Percentiles rank a stretch among this genome's conserved stretches.
phyloP scores from a whole-genome alignment of 2,113 vertebrate genomes.

The Caloenas nicobarica region DNA sequence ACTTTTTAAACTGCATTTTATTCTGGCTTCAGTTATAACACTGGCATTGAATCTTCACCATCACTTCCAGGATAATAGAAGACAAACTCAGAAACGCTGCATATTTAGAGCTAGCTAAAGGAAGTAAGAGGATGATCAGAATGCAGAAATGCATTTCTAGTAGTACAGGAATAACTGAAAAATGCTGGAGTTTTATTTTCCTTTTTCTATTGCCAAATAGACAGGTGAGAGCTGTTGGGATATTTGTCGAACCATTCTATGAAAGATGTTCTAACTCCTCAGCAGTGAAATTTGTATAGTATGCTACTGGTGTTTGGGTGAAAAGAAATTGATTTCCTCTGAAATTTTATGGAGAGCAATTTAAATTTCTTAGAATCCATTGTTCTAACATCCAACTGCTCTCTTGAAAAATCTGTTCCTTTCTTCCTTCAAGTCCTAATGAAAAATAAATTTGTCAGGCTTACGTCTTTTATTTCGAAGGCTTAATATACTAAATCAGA shows the following conservation, averaged over 20 bases:
- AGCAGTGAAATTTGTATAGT: not conserved
- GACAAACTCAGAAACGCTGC: constrained; percentile 19
- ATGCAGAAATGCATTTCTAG: not conserved
- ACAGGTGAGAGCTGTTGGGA: not conserved
- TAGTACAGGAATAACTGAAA: not conserved
- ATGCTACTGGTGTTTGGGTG: not conserved
- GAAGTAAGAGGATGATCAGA: not conserved
- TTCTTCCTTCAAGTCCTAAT: not conserved
- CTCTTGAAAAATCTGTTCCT: not conserved
- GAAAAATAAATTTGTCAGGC: not conserved
- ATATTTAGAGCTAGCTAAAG: constrained; percentile 9
- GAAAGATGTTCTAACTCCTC: not conserved
- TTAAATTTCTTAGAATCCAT: not conserved
- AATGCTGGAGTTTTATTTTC: not conserved
- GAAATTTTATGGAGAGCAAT: not conserved
- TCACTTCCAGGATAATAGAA: constrained; percentile 17
- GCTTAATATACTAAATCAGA: not conserved
- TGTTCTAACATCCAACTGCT: not conserved
- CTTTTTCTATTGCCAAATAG: not conserved
- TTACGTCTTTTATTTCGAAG: not conserved
- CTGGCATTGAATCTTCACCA: not conserved
- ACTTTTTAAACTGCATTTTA: not conserved
- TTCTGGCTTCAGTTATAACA: constrained; percentile 6
- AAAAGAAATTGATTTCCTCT: not conserved
- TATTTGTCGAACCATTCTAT: not conserved